Conservation (phyloP, 2,113 vertebrate species). For the Urocolius indicus region DNA sequence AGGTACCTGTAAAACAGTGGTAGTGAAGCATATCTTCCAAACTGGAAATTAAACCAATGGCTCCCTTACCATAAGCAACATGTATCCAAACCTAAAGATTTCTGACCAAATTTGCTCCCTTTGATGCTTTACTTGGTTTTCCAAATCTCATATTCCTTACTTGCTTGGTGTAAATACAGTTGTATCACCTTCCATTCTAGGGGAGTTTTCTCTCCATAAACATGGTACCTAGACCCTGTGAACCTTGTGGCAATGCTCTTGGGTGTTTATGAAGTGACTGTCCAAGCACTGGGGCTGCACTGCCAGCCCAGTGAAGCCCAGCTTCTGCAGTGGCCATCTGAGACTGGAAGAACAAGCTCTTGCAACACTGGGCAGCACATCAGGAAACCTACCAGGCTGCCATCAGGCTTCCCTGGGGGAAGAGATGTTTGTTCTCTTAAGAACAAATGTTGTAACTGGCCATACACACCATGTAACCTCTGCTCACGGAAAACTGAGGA, state of each 20-base stretch:
- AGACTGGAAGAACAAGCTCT: background rate
- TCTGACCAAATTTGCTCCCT: background rate
- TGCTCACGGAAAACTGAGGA: background rate
- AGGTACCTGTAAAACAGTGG: background rate
- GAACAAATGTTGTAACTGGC: background rate
- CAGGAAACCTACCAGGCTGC: background rate
- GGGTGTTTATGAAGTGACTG: background rate
- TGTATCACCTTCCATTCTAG: background rate
- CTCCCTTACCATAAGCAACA: rapidly evolving
- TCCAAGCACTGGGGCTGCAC: background rate
- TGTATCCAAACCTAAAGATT: background rate
- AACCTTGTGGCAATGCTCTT: background rate
- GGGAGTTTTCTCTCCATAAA: background rate
- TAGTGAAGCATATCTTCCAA: background rate
- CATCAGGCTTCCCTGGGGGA: background rate
- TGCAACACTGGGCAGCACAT: background rate
- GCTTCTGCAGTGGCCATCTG: background rate
- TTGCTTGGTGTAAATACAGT: background rate
- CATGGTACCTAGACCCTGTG: background rate
- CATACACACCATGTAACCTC: background rate
- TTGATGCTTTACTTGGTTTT: background rate
- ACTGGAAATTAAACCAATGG: background rate
- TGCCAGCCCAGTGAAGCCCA: background rate
- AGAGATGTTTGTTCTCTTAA: background rate
- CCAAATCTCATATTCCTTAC: background rate